Percentiles rank a stretch among this genome's conserved stretches.
Evolutionary conservation across 2,113 vertebrate species (phyloP).

Genomic region (Xyrauchen texanus): DNA sequence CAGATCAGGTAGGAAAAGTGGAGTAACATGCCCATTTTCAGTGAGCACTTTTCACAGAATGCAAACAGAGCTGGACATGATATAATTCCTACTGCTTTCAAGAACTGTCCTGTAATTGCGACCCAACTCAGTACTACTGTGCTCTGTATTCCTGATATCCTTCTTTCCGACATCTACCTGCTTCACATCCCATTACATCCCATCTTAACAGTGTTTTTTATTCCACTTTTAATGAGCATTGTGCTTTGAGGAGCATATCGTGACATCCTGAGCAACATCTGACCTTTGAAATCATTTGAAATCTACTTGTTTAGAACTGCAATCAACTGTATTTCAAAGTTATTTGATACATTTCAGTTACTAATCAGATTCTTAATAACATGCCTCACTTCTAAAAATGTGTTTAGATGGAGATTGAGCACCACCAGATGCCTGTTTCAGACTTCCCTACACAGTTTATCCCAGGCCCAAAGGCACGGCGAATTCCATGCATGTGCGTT

Average conservation of each 20-base stretch:
- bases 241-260: not conserved
- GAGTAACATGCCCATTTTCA: too few relatives aligned
- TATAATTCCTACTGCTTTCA: too few relatives aligned
- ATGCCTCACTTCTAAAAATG: slow-evolving; percentile 6
- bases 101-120: too few relatives aligned
- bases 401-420: slow-evolving; percentile 35
- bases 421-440: slow-evolving; percentile 50
- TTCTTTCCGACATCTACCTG: not conserved
- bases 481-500: slow-evolving; percentile 72
- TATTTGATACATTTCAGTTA: slow-evolving; percentile 3
- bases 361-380: slow-evolving; percentile 1
- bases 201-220: not conserved
- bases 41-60: too few relatives aligned
- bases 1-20: too few relatives aligned
- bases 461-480: slow-evolving; percentile 55
- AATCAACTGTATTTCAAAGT: slow-evolving; percentile 22
- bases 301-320: slow-evolving; percentile 18
- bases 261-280: not conserved
- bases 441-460: slow-evolving; percentile 49
- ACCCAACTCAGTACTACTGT: too few relatives aligned
- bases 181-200: not conserved
- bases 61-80: too few relatives aligned
- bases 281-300: slow-evolving; percentile 3
- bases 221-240: not conserved
- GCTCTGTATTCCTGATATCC: too few relatives aligned